These are phyloP conservation scores for Brachionus rubens DNA, from an alignment of 1,140 invertebrate species.

Conservation along the genomic window DNA sequence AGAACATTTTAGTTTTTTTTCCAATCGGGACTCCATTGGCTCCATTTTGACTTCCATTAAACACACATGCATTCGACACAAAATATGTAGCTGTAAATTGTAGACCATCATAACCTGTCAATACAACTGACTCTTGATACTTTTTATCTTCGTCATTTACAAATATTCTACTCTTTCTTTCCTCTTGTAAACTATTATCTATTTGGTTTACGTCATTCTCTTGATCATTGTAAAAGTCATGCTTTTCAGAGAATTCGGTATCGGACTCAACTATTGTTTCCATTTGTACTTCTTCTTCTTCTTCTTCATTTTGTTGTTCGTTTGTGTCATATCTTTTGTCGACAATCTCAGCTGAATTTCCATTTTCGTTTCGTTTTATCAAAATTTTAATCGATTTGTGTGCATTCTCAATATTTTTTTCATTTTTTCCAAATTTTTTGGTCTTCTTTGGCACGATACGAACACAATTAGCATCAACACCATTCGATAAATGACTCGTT, in stretches of 20 bases:
- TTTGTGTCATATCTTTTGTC: background rate
- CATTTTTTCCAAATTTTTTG: background rate
- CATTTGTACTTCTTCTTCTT: too few species aligned
- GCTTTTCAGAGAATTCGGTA: too few species aligned
- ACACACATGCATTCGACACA: constrained; percentile 1
- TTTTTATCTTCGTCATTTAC: background rate
- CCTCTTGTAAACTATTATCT: background rate
- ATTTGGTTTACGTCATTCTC: background rate
- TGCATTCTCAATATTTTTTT: background rate
- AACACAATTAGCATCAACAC: background rate
- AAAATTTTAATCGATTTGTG: constrained; percentile 26
- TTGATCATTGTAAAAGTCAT: background rate
- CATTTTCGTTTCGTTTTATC: constrained; percentile 6
- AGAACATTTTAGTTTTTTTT: constrained; percentile 21
- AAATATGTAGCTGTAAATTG: background rate
- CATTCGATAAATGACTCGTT: background rate
- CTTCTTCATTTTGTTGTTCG: background rate
- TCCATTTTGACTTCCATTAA: constrained; percentile 13
- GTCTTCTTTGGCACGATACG: background rate
- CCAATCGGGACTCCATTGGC: constrained; percentile 15
- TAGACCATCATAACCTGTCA: background rate
- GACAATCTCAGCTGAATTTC: background rate
- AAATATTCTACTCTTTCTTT: background rate
- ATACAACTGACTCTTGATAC: background rate
- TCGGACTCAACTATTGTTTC: too few species aligned